phyloP scores from a whole-genome alignment of 2,888 invertebrate genomes.

The Cremastinae sp. region DNA sequence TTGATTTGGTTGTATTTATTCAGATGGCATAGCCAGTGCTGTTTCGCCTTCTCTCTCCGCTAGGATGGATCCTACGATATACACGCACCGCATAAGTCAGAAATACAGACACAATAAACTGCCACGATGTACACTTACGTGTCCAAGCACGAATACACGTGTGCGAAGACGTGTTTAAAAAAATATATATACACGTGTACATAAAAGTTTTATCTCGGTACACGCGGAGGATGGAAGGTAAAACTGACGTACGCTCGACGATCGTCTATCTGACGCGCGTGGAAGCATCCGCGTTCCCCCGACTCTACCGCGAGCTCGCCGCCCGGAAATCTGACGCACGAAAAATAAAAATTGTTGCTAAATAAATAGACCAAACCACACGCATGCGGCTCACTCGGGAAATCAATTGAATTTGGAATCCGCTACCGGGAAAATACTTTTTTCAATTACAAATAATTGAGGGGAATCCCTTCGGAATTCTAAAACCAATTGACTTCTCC shows the following conservation, averaged over 20 bases:
- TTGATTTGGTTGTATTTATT: conserved; percentile 65
- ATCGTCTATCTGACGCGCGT: conserved; percentile 41
- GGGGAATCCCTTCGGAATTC: too few relatives aligned
- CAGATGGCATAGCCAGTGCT: conserved; percentile 60
- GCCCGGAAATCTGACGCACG: conserved; percentile 28
- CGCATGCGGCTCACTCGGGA: background rate
- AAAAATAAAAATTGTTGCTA: conserved; percentile 55
- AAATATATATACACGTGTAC: conserved; percentile 48
- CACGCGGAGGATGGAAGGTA: conserved; percentile 45
- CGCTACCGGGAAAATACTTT: too few relatives aligned
- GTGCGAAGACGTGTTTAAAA: background rate
- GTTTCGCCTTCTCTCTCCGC: conserved; percentile 27
- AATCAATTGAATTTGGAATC: background rate
- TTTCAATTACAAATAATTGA: too few relatives aligned
- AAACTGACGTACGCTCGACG: conserved; percentile 43
- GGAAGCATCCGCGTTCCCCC: conserved; percentile 28
- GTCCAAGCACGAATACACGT: too few relatives aligned
- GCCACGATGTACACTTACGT: too few relatives aligned
- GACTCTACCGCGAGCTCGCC: conserved; percentile 11
- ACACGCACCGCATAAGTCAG: too few relatives aligned
- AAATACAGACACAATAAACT: too few relatives aligned
- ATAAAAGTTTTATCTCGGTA: background rate
- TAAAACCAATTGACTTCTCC: too few relatives aligned
- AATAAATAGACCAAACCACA: conserved; percentile 34
- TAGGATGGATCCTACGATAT: conserved; percentile 20